These are phyloP conservation scores for Saimiri boliviensis DNA, from an alignment of 2,113 vertebrate species.

Conservation along the genomic window DNA sequence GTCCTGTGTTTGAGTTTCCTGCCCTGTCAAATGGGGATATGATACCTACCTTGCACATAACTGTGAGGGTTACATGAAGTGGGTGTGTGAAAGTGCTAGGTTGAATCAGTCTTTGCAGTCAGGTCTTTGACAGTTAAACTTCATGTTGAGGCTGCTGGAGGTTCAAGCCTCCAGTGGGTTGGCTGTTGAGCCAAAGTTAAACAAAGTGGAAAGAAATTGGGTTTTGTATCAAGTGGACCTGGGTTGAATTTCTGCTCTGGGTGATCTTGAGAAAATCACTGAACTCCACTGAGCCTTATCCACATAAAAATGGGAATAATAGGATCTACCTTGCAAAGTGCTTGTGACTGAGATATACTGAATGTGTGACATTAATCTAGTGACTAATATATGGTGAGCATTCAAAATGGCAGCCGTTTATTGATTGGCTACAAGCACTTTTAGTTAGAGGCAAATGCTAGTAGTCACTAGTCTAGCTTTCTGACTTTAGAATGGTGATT, in stretches of 20 bases:
- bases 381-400: too few species aligned
- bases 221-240: not conserved
- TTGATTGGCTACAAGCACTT: not conserved
- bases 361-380: not conserved
- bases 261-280: not conserved
- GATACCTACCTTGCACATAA: not conserved
- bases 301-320: not conserved
- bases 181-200: not conserved
- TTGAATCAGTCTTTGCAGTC: not conserved
- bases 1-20: not conserved
- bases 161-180: not conserved
- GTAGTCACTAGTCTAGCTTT: not conserved
- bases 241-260: not conserved
- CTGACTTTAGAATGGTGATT: not conserved
- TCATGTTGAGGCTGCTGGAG: not conserved
- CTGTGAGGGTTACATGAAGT: not conserved
- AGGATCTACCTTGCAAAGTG: not conserved
- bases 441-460: not conserved
- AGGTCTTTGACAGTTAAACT: not conserved
- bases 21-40: not conserved
- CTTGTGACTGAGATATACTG: not conserved
- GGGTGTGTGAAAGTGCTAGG: not conserved
- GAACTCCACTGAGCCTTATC: not conserved
- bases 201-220: not conserved
- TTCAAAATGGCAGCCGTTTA: not conserved